A percentile compares a stretch with the other conserved stretches of the same genome.
Conservation (phyloP, 1,140 invertebrate species). For the Panagrolaimus sp. region DNA sequence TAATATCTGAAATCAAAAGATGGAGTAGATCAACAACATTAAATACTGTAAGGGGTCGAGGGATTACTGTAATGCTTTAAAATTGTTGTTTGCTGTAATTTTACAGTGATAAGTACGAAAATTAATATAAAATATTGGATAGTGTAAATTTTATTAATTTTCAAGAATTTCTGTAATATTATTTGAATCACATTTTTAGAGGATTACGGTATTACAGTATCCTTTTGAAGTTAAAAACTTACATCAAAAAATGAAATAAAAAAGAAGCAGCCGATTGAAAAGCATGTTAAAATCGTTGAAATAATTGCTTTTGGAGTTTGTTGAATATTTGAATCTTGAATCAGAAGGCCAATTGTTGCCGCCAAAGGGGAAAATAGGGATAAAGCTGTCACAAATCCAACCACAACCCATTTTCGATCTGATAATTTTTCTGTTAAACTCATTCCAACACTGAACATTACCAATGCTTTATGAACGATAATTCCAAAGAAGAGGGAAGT, state of each 20-base stretch:
- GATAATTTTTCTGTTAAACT: slow-evolving; percentile 67
- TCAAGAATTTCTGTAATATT: no score
- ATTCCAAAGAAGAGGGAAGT: slow-evolving; percentile 65
- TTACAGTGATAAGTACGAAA: no score
- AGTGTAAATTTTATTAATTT: slow-evolving; percentile 14
- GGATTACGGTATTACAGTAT: no score
- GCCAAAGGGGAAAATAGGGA: slow-evolving; percentile 69
- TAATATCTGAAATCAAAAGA: slow-evolving; percentile 37
- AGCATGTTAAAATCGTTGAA: slow-evolving; percentile 37
- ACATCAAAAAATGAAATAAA: slow-evolving; percentile 51
- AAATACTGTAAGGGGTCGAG: no score
- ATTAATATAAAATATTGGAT: slow-evolving; percentile 21
- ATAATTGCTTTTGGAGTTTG: slow-evolving; percentile 32
- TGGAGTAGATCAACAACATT: no score
- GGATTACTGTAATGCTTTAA: no score
- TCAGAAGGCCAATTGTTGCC: slow-evolving; percentile 32
- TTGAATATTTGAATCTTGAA: slow-evolving; percentile 37
- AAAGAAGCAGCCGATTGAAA: slow-evolving; percentile 50
- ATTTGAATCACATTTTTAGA: no score
- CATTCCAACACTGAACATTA: slow-evolving; percentile 67
- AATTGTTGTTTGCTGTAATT: no score
- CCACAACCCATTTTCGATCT: slow-evolving; percentile 62
- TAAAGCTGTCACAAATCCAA: slow-evolving; percentile 66
- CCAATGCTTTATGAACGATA: slow-evolving; percentile 65
- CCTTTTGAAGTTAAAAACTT: slow-evolving; percentile 13